A percentile compares a stretch with the other conserved stretches of the same genome.
phyloP scores from a whole-genome alignment of 2,888 invertebrate genomes.

The Polyommatus icarus region DNA sequence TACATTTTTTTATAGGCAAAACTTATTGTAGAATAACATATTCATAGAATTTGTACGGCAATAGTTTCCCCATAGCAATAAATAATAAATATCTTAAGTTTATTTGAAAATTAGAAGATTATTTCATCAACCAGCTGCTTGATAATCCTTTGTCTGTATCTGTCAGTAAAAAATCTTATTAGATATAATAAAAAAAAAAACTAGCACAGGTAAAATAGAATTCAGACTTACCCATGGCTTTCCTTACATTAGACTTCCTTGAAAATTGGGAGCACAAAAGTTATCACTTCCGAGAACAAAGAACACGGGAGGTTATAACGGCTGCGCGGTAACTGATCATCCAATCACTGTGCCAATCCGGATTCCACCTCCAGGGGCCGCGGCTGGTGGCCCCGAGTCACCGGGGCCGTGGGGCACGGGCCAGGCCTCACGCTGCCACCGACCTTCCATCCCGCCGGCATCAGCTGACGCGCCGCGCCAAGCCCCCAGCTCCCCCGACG shows the following conservation, averaged over 20 bases:
- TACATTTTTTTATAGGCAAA: neutral
- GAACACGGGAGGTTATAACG: conserved; percentile 36
- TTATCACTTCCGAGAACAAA: conserved; percentile 41
- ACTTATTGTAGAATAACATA: neutral
- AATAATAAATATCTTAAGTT: neutral
- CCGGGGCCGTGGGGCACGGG: conserved; percentile 46
- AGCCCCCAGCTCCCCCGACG: conserved; percentile 43
- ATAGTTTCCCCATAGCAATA: neutral
- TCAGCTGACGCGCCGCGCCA: conserved; percentile 47
- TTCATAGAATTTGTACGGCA: neutral
- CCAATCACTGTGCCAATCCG: conserved; percentile 26
- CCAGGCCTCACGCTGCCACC: conserved; percentile 52
- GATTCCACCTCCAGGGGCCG: conserved; percentile 4
- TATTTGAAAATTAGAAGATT: neutral
- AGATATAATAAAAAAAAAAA: neutral
- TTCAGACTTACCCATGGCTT: conserved; percentile 23
- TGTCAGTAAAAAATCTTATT: neutral
- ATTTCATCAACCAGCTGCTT: conserved; percentile 27
- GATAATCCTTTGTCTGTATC: conserved; percentile 32
- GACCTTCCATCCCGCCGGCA: conserved; percentile 61
- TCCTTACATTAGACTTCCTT: conserved; percentile 12
- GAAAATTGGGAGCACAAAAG: conserved; percentile 34
- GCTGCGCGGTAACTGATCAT: conserved; percentile 29
- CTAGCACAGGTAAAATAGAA: neutral
- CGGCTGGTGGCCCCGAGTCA: conserved; percentile 27